A percentile compares a stretch with the other conserved stretches of the same genome.
phyloP scores from a whole-genome alignment of 2,113 vertebrate genomes.

The Mastomys natalensis region DNA sequence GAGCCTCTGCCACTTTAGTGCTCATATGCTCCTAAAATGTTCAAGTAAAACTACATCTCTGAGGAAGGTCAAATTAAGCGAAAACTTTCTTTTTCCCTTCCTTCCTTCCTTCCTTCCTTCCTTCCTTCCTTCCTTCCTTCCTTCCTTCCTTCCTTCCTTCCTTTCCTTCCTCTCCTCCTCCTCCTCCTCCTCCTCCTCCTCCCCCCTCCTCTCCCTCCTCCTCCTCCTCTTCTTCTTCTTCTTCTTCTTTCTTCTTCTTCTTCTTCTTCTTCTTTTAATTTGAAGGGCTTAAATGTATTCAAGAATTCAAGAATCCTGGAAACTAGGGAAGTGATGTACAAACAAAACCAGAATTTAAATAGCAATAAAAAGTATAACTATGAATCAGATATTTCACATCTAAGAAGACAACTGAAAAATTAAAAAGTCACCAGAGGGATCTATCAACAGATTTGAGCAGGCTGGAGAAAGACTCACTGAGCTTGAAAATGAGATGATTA shows the following conservation, averaged over 20 bases:
- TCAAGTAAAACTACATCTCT: neutral
- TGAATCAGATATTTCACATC: neutral
- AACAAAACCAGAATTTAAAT: neutral
- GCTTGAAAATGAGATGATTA: conserved; percentile 29
- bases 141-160: too few species aligned
- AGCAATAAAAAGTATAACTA: neutral
- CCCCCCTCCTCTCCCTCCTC: too few species aligned
- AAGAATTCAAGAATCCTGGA: neutral
- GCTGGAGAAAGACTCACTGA: neutral
- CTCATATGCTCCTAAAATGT: neutral
- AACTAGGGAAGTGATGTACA: neutral
- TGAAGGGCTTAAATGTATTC: neutral
- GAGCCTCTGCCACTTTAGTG: neutral
- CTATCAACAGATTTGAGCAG: neutral
- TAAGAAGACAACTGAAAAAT: neutral
- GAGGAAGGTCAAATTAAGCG: neutral
- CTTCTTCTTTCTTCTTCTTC: too few species aligned
- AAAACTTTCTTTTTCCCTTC: neutral
- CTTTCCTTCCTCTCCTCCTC: too few species aligned
- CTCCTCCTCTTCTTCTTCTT: too few species aligned
- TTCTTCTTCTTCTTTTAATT: too few species aligned
- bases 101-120: too few species aligned
- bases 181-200: too few species aligned
- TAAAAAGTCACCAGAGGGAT: neutral
- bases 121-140: too few species aligned